phyloP scores from a whole-genome alignment of 2,797 vertebrate species.

The Martes flavigula region DNA sequence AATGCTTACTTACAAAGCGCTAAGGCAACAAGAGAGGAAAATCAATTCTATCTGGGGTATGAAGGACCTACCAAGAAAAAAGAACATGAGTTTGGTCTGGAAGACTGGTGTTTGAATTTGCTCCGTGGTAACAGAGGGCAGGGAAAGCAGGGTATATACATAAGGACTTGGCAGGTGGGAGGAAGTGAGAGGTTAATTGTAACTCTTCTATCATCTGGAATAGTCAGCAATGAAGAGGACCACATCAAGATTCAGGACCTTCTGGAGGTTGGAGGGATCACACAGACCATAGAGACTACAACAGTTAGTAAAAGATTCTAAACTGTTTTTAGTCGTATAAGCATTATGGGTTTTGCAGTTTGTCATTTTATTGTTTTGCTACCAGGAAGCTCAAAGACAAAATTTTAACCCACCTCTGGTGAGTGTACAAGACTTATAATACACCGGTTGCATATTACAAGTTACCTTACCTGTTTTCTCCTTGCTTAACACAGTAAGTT shows the following conservation, averaged over 20 bases:
- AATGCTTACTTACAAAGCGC: neutral
- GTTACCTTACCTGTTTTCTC: neutral
- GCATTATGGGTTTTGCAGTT: neutral
- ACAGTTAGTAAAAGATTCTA: neutral
- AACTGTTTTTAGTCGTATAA: neutral
- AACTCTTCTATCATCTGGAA: neutral
- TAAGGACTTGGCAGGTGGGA: neutral
- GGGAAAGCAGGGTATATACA: neutral
- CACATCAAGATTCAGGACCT: neutral
- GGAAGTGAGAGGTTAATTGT: neutral
- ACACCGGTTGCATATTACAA: neutral
- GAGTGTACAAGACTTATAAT: neutral
- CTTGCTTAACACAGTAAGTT: neutral
- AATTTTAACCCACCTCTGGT: neutral
- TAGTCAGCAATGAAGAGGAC: neutral
- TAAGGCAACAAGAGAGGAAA: neutral
- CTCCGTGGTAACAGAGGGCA: neutral
- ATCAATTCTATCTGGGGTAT: neutral
- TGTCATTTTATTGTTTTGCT: neutral
- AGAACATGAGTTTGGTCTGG: neutral
- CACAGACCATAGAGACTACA: neutral
- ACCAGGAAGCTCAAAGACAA: constrained; percentile 2
- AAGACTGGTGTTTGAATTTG: neutral
- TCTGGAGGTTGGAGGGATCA: neutral
- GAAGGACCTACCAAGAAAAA: neutral